Conservation (phyloP, 2,888 invertebrate species). For the Hanleya hanleyi region DNA sequence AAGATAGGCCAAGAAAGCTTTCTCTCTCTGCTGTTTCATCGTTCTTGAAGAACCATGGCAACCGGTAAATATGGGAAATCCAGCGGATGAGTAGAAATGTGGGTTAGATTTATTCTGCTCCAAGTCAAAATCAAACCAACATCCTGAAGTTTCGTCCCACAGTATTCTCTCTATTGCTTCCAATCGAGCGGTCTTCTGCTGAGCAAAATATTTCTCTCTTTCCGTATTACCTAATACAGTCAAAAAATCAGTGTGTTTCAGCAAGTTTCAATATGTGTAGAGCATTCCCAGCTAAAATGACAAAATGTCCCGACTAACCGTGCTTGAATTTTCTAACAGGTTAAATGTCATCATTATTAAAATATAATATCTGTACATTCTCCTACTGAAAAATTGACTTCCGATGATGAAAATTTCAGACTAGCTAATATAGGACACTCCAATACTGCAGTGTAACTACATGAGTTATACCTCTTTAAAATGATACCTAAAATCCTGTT, state of each 20-base stretch:
- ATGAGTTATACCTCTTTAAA: too few relatives aligned
- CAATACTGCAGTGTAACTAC: too few relatives aligned
- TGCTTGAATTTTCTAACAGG: too few relatives aligned
- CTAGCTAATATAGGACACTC: too few relatives aligned
- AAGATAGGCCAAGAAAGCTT: slow-evolving; percentile 25
- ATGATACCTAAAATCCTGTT: slow-evolving; percentile 74
- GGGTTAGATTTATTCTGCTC: slow-evolving; percentile 72
- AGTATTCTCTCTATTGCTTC: slow-evolving; percentile 80
- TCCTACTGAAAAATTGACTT: too few relatives aligned
- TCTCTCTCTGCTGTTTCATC: slow-evolving; percentile 18
- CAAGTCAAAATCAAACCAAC: slow-evolving; percentile 88
- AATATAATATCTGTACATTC: too few relatives aligned
- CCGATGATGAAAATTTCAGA: too few relatives aligned
- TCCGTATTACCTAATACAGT: slow-evolving; percentile 39
- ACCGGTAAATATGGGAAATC: slow-evolving; percentile 69
- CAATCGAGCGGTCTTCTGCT: slow-evolving; percentile 16
- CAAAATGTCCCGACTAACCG: too few relatives aligned
- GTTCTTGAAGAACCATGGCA: slow-evolving; percentile 52
- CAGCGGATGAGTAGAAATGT: slow-evolving; percentile 69
- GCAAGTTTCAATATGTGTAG: too few relatives aligned
- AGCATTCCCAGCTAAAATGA: too few relatives aligned
- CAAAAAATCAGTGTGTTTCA: too few relatives aligned
- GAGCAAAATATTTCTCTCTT: slow-evolving; percentile 30
- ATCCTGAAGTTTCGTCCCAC: slow-evolving; percentile 84
- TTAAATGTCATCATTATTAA: too few relatives aligned